A percentile compares a stretch with the other conserved stretches of the same genome.
Evolutionary conservation across 2,888 invertebrate genomes (phyloP).

Genomic region (Eupithecia vulgata): DNA sequence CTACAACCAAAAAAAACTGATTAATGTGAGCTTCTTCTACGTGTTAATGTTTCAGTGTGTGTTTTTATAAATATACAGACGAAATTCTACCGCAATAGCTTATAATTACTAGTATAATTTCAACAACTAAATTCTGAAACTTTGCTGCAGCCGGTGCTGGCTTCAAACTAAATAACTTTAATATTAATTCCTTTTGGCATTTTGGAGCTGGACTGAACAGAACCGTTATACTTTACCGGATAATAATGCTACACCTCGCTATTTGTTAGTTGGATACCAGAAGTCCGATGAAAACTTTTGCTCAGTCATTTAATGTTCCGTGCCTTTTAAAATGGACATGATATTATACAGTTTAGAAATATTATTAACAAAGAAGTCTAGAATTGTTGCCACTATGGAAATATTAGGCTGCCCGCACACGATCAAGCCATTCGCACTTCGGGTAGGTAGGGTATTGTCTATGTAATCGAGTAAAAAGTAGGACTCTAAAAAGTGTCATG

Average conservation of each 20-base stretch:
- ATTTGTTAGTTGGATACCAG: conserved; percentile 56
- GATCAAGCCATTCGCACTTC: no score
- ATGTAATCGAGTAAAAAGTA: no score
- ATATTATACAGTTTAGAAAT: no score
- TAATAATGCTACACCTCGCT: conserved; percentile 54
- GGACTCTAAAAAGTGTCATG: no score
- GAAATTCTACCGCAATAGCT: neutral
- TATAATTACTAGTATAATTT: conserved; percentile 15
- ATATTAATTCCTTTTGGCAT: conserved; percentile 58
- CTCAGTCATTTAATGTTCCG: conserved; percentile 15
- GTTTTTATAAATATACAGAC: neutral
- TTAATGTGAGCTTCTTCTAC: neutral
- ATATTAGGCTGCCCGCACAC: no score
- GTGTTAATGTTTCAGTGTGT: neutral
- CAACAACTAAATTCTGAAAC: conserved; percentile 37
- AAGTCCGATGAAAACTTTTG: conserved; percentile 62
- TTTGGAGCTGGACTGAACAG: conserved; percentile 47
- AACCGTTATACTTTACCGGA: conserved; percentile 46
- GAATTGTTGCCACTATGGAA: no score
- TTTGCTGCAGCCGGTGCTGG: conserved; percentile 37
- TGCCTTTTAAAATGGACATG: neutral
- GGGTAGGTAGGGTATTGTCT: no score
- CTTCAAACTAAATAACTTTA: conserved; percentile 53
- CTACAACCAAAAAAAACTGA: neutral
- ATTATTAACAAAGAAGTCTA: no score